A percentile compares a stretch with the other conserved stretches of the same genome.
These are phyloP conservation scores for Lathamus discolor DNA, from an alignment of 2,113 vertebrate genomes.

Conservation along the genomic window DNA sequence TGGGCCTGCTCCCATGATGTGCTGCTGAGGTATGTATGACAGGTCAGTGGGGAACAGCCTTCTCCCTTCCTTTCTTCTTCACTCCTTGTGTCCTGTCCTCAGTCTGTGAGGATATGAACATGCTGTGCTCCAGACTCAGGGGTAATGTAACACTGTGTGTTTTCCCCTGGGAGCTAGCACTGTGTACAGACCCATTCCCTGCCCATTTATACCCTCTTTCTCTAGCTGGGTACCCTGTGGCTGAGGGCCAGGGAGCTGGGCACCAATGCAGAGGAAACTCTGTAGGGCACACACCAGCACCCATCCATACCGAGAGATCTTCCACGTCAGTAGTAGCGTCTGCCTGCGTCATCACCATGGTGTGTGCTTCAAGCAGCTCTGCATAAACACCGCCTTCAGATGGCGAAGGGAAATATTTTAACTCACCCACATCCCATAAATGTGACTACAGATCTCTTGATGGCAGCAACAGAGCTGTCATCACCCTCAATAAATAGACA, in stretches of 20 bases:
- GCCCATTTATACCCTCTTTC: background rate
- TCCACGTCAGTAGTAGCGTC: rapidly evolving
- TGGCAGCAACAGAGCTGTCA: conserved; percentile 27
- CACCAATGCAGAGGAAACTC: background rate
- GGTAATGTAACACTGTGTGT: background rate
- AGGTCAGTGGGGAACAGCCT: background rate
- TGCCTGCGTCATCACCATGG: background rate
- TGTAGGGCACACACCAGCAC: background rate
- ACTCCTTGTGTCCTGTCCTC: background rate
- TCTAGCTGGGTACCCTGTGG: rapidly evolving
- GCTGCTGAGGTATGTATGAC: background rate
- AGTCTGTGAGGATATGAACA: background rate
- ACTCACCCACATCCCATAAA: conserved; percentile 7
- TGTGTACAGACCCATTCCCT: background rate
- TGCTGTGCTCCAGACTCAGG: background rate
- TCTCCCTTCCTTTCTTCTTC: background rate
- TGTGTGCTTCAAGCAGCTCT: background rate
- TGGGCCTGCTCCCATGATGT: background rate
- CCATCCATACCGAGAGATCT: background rate
- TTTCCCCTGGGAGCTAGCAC: background rate
- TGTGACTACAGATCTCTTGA: background rate
- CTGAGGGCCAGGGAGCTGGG: background rate
- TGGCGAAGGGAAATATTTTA: background rate
- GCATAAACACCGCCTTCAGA: background rate
- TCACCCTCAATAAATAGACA: background rate